phyloP scores from a whole-genome alignment of 2,113 vertebrate species.

The Carlito syrichta region DNA sequence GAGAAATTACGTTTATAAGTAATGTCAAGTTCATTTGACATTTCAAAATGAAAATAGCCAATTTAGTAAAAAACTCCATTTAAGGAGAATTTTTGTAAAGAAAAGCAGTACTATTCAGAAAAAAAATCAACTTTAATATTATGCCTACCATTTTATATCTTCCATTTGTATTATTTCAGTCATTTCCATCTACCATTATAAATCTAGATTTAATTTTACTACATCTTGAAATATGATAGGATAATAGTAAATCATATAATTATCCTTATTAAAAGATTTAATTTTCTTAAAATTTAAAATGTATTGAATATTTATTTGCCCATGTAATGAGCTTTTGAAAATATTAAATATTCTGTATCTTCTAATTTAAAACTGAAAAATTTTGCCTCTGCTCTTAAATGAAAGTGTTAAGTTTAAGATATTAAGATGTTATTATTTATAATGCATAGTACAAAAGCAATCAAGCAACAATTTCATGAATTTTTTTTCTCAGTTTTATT shows the following conservation, averaged over 20 bases:
- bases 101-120: not conserved
- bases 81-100: not conserved
- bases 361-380: not conserved
- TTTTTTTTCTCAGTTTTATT: too few relatives aligned
- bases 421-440: not conserved
- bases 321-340: not conserved
- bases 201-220: not conserved
- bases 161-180: not conserved
- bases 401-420: not conserved
- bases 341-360: not conserved
- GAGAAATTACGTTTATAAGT: not conserved
- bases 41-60: not conserved
- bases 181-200: not conserved
- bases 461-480: not conserved
- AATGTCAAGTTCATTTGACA: not conserved
- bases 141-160: not conserved
- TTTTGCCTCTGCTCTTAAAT: not conserved
- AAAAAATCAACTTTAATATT: not conserved
- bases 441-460: not conserved
- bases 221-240: not conserved
- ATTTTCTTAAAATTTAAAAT: not conserved
- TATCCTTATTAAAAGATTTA: not conserved
- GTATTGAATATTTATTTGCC: not conserved
- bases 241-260: not conserved
- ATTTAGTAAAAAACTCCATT: not conserved